Conservation (phyloP, 37 sponge, comb jelly and placozoan genomes). For the Cladorhizidae sp. region DNA sequence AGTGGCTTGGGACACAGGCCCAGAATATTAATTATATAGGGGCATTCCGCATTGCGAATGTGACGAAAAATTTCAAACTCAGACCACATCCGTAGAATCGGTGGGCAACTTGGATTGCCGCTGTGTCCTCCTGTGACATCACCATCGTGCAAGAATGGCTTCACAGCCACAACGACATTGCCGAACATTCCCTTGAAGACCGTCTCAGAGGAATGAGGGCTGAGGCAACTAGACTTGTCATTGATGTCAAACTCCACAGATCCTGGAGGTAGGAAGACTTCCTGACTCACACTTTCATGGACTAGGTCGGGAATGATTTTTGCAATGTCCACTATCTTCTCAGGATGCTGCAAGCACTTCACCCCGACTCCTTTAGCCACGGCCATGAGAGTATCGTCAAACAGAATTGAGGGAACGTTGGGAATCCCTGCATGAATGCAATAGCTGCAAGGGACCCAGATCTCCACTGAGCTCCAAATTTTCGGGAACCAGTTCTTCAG, state of each 20-base stretch:
- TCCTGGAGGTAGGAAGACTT: slow-evolving; percentile 41
- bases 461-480: slow-evolving; percentile 43
- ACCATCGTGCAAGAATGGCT: slow-evolving; percentile 28
- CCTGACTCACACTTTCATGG: slow-evolving; percentile 26
- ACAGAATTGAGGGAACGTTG: slow-evolving; percentile 23
- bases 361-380: slow-evolving; percentile 37
- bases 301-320: slow-evolving; percentile 51
- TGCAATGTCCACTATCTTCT: slow-evolving; percentile 32
- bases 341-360: slow-evolving; percentile 33
- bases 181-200: slow-evolving; percentile 49
- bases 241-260: slow-evolving; percentile 29
- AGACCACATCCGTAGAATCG: slow-evolving; percentile 32
- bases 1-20: slow-evolving; percentile 44
- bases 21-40: slow-evolving; percentile 23
- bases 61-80: slow-evolving; percentile 33
- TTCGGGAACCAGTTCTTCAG: slow-evolving; percentile 71
- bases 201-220: slow-evolving; percentile 37
- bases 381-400: slow-evolving; percentile 33
- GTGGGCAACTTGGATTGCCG: neutral
- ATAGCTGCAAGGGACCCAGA: slow-evolving; percentile 54
- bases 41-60: slow-evolving; percentile 13
- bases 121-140: neutral
- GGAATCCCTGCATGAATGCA: slow-evolving; percentile 18
- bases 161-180: slow-evolving; percentile 34
- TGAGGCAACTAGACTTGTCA: slow-evolving; percentile 57